Percentiles rank a stretch among this genome's conserved stretches.
phyloP scores from a whole-genome alignment of 2,797 vertebrate species.

The Chaetodon trifasciatus region DNA sequence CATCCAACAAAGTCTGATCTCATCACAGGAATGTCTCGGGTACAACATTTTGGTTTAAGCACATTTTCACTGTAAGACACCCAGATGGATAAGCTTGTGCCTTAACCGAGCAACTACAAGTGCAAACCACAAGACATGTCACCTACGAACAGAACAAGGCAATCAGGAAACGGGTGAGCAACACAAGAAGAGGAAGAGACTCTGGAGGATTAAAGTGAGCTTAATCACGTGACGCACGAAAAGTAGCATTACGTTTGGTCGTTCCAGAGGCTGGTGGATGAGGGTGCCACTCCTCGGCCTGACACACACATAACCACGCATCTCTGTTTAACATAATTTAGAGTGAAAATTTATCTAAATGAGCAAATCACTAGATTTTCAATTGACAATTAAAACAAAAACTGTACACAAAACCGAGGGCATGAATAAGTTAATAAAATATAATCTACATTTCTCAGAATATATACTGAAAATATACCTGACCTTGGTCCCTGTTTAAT shows the following conservation, averaged over 20 bases:
- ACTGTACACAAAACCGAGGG: conserved; percentile 67
- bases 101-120: conserved; percentile 15
- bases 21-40: conserved; percentile 41
- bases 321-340: conserved; percentile 74
- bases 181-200: conserved; percentile 6
- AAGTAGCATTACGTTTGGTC: conserved; percentile 33
- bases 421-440: conserved; percentile 89
- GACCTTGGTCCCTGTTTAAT: conserved; percentile 84
- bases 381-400: conserved; percentile 54
- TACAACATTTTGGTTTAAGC: conserved; percentile 27
- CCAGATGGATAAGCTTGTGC: not conserved
- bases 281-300: conserved; percentile 28
- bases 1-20: not conserved
- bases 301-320: conserved; percentile 35
- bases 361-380: conserved; percentile 73
- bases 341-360: conserved; percentile 61
- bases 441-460: conserved; percentile 85
- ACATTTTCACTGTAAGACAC: conserved; percentile 7
- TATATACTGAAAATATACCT: conserved; percentile 84
- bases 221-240: conserved; percentile 1
- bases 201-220: conserved; percentile 18
- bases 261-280: conserved; percentile 42
- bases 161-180: conserved; percentile 3
- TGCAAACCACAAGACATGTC: conserved; percentile 45
- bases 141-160: conserved; percentile 29